These are phyloP conservation scores for Melangyna quadrimaculata DNA, from an alignment of 2,888 invertebrate genomes.

Conservation along the genomic window DNA sequence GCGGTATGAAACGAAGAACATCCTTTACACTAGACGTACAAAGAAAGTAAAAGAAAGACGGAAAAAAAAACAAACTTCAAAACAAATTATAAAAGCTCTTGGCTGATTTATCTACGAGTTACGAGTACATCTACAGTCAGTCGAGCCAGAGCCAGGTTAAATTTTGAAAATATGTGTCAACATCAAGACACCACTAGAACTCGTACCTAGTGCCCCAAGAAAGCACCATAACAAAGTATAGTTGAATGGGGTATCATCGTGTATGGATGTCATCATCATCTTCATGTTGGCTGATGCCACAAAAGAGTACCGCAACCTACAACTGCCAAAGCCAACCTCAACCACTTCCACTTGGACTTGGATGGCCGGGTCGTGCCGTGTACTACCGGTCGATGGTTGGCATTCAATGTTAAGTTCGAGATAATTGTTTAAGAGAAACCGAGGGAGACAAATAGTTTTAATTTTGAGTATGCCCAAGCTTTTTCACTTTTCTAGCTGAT, in stretches of 20 bases:
- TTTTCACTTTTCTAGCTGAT: slow-evolving; percentile 5
- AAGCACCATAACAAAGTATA: slow-evolving; percentile 20
- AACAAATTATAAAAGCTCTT: slow-evolving; percentile 55
- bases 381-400: not conserved
- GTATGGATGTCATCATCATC: slow-evolving; percentile 30
- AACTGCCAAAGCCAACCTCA: slow-evolving; percentile 7
- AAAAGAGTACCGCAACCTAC: slow-evolving; percentile 39
- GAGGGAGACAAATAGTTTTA: slow-evolving; percentile 31
- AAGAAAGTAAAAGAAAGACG: slow-evolving; percentile 16
- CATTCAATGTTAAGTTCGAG: slow-evolving; percentile 69
- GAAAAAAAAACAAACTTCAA: slow-evolving; percentile 32
- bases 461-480: slow-evolving; percentile 2
- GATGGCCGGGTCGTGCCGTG: not conserved
- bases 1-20: not conserved
- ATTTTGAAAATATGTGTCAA: slow-evolving; percentile 57
- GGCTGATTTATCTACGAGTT: slow-evolving; percentile 10
- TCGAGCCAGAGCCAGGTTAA: not conserved
- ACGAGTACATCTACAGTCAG: not conserved
- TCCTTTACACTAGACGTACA: slow-evolving; percentile 4
- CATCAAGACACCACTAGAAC: slow-evolving; percentile 51
- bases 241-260: not conserved
- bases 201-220: slow-evolving; percentile 39
- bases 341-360: slow-evolving; percentile 20
- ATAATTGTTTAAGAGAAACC: slow-evolving; percentile 66
- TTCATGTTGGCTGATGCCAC: slow-evolving; percentile 14